Percentiles rank a stretch among this genome's conserved stretches.
phyloP scores from a whole-genome alignment of 2,888 invertebrate genomes.

The Tenthredo mesomela region DNA sequence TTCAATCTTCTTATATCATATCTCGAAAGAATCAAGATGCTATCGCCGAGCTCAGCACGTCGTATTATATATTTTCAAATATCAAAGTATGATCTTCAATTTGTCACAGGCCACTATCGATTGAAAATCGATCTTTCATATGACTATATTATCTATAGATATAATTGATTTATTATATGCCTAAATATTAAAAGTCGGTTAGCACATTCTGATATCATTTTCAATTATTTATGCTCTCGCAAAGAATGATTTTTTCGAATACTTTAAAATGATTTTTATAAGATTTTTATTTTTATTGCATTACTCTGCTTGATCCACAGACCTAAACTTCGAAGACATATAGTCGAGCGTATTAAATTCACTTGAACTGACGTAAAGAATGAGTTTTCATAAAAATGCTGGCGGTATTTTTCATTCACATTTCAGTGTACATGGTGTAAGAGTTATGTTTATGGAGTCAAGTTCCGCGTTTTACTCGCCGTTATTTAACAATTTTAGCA shows the following conservation, averaged over 20 bases:
- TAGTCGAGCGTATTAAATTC: conserved; percentile 31
- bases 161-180: neutral
- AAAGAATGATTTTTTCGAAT: neutral
- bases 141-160: neutral
- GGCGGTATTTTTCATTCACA: conserved; percentile 45
- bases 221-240: neutral
- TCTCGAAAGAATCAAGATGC: neutral
- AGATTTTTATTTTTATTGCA: neutral
- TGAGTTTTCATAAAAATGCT: conserved; percentile 54
- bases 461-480: conserved; percentile 48
- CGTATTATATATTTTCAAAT: neutral
- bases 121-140: neutral
- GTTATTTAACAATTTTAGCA: conserved; percentile 53
- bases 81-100: neutral
- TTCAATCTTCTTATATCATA: neutral
- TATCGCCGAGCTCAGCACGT: neutral
- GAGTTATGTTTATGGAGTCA: conserved; percentile 53
- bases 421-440: conserved; percentile 47
- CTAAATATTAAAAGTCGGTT: neutral
- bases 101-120: neutral
- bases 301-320: neutral
- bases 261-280: neutral
- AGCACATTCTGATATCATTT: neutral
- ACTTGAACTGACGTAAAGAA: conserved; percentile 43
- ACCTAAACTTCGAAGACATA: conserved; percentile 22